These are phyloP conservation scores for Plotosus lineatus DNA, from an alignment of 2,113 vertebrate genomes.

Conservation along the genomic window DNA sequence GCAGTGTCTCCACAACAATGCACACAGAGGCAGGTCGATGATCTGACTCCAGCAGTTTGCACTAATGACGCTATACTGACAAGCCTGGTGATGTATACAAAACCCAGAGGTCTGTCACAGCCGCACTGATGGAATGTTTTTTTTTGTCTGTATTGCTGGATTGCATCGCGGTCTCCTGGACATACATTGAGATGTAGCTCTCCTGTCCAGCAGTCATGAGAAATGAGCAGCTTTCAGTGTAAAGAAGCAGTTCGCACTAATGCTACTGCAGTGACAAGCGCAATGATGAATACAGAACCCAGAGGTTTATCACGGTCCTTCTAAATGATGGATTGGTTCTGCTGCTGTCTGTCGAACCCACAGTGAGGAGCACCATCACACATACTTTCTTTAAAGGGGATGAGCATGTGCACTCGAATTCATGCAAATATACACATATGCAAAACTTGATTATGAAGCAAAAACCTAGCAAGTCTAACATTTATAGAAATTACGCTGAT, in stretches of 20 bases:
- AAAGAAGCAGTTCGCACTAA: conserved; percentile 64
- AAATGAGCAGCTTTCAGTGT: conserved; percentile 70
- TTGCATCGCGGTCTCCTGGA: no score
- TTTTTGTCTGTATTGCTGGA: no score
- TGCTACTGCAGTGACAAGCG: conserved; percentile 67
- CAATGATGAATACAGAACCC: conserved; percentile 70
- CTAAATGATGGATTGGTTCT: conserved; percentile 68
- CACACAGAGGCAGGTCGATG: no score
- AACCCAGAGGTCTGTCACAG: no score
- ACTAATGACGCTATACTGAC: no score
- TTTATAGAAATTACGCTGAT: no score
- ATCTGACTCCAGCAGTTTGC: no score
- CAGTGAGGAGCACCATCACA: conserved; percentile 53
- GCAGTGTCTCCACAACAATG: conserved; percentile 63
- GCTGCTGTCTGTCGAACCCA: conserved; percentile 60
- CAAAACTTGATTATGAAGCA: no score
- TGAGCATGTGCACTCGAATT: conserved; percentile 25
- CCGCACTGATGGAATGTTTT: no score
- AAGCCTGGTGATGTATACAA: no score
- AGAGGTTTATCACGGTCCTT: conserved; percentile 69
- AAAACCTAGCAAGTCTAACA: no score
- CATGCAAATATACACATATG: background rate
- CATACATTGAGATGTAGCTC: no score
- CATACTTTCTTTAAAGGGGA: conserved; percentile 39
- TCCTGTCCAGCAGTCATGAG: conserved; percentile 55